phyloP scores from a whole-genome alignment of 1,140 invertebrate genomes.

The Zaprionus ghesquierei region DNA sequence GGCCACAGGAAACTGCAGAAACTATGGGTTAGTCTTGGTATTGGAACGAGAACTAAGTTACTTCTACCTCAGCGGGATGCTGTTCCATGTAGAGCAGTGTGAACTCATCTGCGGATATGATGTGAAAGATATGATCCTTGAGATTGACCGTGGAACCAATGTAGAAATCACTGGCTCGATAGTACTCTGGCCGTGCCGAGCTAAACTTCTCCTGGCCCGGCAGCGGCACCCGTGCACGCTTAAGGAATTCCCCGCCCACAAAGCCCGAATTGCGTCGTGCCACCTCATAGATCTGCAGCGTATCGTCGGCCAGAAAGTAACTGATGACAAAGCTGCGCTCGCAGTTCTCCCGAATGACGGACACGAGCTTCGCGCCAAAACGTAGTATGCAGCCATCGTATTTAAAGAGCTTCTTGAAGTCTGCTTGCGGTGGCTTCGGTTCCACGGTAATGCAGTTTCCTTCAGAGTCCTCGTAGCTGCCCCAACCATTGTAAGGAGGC shows the following conservation, averaged over 20 bases:
- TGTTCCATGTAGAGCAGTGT: slow-evolving; percentile 93
- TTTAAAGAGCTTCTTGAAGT: slow-evolving; percentile 91
- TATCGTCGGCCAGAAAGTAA: slow-evolving; percentile 92
- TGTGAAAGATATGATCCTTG: slow-evolving; percentile 89
- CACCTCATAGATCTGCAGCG: slow-evolving; percentile 91
- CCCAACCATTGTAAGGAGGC: slow-evolving; percentile 95
- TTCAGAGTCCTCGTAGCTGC: slow-evolving; percentile 93
- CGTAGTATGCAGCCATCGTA: slow-evolving; percentile 91
- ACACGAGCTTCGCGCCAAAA: slow-evolving; percentile 90
- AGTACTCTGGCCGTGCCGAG: slow-evolving; percentile 88
- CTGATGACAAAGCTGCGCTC: slow-evolving; percentile 91
- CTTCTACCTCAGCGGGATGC: slow-evolving; percentile 87
- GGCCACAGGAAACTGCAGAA: slow-evolving; percentile 87
- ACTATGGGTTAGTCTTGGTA: not conserved
- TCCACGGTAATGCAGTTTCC: slow-evolving; percentile 91
- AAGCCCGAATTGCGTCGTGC: slow-evolving; percentile 89
- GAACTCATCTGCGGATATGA: slow-evolving; percentile 93
- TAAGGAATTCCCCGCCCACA: slow-evolving; percentile 87
- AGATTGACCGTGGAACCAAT: slow-evolving; percentile 90
- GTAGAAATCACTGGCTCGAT: slow-evolving; percentile 90
- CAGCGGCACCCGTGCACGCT: slow-evolving; percentile 87
- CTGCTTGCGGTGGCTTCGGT: slow-evolving; percentile 89
- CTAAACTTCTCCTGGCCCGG: slow-evolving; percentile 89
- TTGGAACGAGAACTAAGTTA: not conserved
- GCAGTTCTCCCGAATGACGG: slow-evolving; percentile 87